Base-by-base conservation (phyloP, 2,888 invertebrate genomes). In the Trissolcus japonicus region DNA sequence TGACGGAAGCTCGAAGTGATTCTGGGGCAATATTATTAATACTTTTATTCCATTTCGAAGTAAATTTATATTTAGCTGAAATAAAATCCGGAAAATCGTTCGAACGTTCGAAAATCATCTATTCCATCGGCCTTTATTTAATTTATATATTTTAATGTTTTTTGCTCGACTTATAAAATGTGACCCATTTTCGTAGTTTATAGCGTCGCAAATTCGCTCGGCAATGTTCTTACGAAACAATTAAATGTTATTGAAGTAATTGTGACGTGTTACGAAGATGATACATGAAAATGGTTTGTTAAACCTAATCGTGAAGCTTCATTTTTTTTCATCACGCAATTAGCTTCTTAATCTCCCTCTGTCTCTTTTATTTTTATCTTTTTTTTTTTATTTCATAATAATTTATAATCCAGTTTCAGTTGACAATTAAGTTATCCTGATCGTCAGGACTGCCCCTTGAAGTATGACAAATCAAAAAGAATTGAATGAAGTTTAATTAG, bases 171-270 rank as follows among this genome's bases (percentile, higher is more conserved):
- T 35, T 17, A 35, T 16, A 48, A 59, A 59, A 29, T 43, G 11
- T 48, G 48, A 59, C 59, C 59, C 29, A 59, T 59, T 48, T 59
- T 59, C 43, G n/a, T 11, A 11, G 4, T 48, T 3, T 48, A 13
- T 16, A 4, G 29, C 43, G 48, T 25, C 59, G 25, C 48, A 46
- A 29, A 16, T 16, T 17, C 14, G 40, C 14, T 14, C 57, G 41
- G 11, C 43, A 25, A 48, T 1, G 16, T 46, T 59, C 16, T 9
- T 48, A 48, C 48, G 46, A 59, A 59, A 59, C 59, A 59, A 59
- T 59, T 59, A 48, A 59, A 59, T 59, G 59, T 59, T 59, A 48
- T 48, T 46, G 48, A 29, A 48, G 59, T 59, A 59, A 59, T 59
- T 59, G 48, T 48, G 16, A 29, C 14, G 16, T 16, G 11, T 14